These are phyloP conservation scores for Drosophila anomelani DNA, from an alignment of 2,888 invertebrate genomes.

Conservation along the genomic window DNA sequence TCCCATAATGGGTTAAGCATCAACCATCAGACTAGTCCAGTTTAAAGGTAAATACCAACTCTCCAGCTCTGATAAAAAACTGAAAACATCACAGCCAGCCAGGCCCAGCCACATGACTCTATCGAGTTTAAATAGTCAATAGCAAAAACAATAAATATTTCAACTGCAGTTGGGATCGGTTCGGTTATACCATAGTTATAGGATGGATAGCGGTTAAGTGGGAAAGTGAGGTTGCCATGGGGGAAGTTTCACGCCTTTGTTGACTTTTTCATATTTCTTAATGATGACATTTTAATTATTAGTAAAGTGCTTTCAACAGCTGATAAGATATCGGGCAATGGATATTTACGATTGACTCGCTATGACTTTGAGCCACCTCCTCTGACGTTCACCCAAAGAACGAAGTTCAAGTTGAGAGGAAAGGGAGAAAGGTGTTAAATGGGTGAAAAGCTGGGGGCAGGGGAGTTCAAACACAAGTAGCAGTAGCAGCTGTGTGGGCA, in stretches of 20 bases:
- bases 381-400: conserved; percentile 35
- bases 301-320: conserved; percentile 79
- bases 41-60: conserved; percentile 32
- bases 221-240: conserved; percentile 18
- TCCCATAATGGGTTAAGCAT: conserved; percentile 1
- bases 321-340: conserved; percentile 77
- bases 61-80: conserved; percentile 54
- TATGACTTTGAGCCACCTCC: conserved; percentile 39
- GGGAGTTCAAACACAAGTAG: conserved; percentile 15
- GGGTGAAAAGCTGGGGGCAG: neutral
- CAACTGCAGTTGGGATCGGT: conserved; percentile 49
- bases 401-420: conserved; percentile 71
- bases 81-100: conserved; percentile 11
- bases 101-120: conserved; percentile 27
- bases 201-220: conserved; percentile 15
- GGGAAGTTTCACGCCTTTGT: conserved; percentile 54
- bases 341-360: conserved; percentile 65
- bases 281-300: conserved; percentile 83
- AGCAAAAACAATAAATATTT: conserved; percentile 70
- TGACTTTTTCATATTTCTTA: conserved; percentile 80
- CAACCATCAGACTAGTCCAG: conserved; percentile 31
- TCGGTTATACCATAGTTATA: conserved; percentile 6
- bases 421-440: conserved; percentile 16
- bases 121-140: conserved; percentile 71
- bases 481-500: conserved; percentile 50